Conservation (phyloP, 2,888 invertebrate species). For the Erpobdella octoculata region DNA sequence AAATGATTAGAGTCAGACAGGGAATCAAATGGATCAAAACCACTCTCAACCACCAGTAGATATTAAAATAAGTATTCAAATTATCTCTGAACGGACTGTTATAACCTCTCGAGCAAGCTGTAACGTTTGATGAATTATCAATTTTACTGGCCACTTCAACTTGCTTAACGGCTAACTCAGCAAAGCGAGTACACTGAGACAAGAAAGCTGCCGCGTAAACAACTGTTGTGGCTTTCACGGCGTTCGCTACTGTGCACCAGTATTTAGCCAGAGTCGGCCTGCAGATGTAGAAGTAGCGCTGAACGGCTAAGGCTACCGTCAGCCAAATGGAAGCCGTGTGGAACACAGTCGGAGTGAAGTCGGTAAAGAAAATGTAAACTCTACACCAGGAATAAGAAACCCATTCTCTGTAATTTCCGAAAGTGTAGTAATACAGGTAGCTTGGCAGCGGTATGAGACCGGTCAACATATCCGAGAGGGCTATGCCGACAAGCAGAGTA, state of each 20-base stretch:
- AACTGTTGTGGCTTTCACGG: slow-evolving; percentile 68
- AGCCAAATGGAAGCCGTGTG: slow-evolving; percentile 35
- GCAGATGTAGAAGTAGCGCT: slow-evolving; percentile 88
- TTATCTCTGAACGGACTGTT: slow-evolving; percentile 23
- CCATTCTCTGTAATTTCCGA: slow-evolving; percentile 76
- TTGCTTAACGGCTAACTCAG: slow-evolving; percentile 64
- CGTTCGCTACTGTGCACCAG: slow-evolving; percentile 59
- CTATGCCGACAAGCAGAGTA: slow-evolving; percentile 86
- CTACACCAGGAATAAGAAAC: slow-evolving; percentile 68
- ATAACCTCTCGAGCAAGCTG: slow-evolving; percentile 36
- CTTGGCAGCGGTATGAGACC: slow-evolving; percentile 56
- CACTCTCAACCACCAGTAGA: slow-evolving; percentile 69
- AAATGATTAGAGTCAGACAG: slow-evolving; percentile 75
- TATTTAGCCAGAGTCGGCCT: slow-evolving; percentile 79
- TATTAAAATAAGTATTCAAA: slow-evolving; percentile 63
- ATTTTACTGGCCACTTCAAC: slow-evolving; percentile 58
- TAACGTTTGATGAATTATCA: slow-evolving; percentile 37
- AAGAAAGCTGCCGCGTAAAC: slow-evolving; percentile 59
- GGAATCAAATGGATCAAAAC: slow-evolving; percentile 84
- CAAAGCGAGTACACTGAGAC: slow-evolving; percentile 71
- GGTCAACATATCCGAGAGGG: slow-evolving; percentile 85
- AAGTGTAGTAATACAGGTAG: slow-evolving; percentile 81
- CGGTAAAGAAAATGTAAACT: slow-evolving; percentile 57
- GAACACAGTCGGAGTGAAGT: slow-evolving; percentile 46
- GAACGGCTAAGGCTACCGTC: slow-evolving; percentile 49